These are phyloP conservation scores for Notarius quadriscutis DNA, from an alignment of 2,113 vertebrate genomes.

Conservation along the genomic window DNA sequence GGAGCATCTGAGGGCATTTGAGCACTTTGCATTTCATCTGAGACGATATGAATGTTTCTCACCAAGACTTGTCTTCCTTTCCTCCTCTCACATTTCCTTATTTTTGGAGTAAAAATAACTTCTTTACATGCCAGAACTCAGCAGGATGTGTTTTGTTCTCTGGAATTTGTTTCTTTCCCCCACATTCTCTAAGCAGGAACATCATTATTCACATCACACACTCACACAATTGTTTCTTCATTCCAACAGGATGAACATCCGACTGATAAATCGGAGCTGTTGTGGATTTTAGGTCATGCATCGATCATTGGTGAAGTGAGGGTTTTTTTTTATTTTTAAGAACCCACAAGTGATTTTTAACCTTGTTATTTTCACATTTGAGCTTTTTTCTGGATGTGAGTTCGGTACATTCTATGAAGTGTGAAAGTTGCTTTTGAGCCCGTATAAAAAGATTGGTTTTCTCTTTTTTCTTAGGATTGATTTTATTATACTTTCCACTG, in stretches of 20 bases:
- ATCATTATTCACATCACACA: constrained; percentile 15
- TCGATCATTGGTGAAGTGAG: not conserved
- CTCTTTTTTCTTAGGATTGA: not conserved
- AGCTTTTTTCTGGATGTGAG: not conserved
- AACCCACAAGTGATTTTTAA: not conserved
- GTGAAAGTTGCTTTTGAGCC: not conserved
- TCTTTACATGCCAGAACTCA: not conserved
- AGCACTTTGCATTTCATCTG: not conserved
- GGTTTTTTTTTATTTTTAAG: not conserved
- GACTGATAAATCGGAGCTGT: not conserved
- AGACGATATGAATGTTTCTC: not conserved
- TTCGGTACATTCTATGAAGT: not conserved
- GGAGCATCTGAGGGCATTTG: not conserved
- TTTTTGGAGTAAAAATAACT: not conserved
- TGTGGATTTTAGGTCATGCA: not conserved
- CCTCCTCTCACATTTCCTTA: not conserved
- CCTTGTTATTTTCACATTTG: not conserved
- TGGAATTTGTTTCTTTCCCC: not conserved
- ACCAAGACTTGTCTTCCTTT: not conserved
- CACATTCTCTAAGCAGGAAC: not conserved
- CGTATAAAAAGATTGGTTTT: not conserved
- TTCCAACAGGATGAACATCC: not conserved
- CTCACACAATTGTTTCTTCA: not conserved
- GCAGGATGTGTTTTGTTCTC: not conserved
- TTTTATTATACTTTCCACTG: not conserved